phyloP scores from a whole-genome alignment of 1,140 invertebrate genomes.

The Asobara japonica region DNA sequence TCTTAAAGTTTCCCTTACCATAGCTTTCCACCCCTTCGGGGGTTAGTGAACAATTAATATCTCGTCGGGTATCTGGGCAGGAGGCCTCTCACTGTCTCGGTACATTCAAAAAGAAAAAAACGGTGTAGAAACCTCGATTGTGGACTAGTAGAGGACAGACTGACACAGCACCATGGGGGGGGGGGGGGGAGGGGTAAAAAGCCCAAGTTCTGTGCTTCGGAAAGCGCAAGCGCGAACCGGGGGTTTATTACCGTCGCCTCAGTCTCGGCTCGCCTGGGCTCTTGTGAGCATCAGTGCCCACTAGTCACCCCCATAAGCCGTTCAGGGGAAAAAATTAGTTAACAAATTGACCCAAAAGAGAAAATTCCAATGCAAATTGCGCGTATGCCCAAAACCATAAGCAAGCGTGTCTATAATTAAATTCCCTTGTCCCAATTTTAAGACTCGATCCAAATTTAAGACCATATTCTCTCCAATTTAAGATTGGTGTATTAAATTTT shows the following conservation, averaged over 20 bases:
- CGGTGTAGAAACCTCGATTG: neutral
- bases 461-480: too few relatives aligned
- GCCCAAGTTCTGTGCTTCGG: conserved; percentile 24
- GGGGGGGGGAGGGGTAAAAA: neutral
- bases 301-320: neutral
- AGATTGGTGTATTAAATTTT: too few relatives aligned
- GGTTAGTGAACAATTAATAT: conserved; percentile 46
- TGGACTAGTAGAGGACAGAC: neutral
- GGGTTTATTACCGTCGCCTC: conserved; percentile 56
- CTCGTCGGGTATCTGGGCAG: conserved; percentile 38
- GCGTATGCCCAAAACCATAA: too few relatives aligned
- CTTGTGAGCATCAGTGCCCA: conserved; percentile 47
- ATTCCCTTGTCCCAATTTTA: too few relatives aligned
- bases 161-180: conserved; percentile 1
- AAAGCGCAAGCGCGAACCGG: conserved; percentile 52
- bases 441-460: too few relatives aligned
- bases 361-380: too few relatives aligned
- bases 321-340: neutral
- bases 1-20: too few relatives aligned
- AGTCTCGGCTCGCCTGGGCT: conserved; percentile 63
- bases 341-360: neutral
- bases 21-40: neutral
- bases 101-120: conserved; percentile 27
- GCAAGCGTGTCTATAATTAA: too few relatives aligned
- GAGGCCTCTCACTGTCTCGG: conserved; percentile 19